These are phyloP conservation scores for Agrochola litura DNA, from an alignment of 2,888 invertebrate genomes.

Conservation along the genomic window DNA sequence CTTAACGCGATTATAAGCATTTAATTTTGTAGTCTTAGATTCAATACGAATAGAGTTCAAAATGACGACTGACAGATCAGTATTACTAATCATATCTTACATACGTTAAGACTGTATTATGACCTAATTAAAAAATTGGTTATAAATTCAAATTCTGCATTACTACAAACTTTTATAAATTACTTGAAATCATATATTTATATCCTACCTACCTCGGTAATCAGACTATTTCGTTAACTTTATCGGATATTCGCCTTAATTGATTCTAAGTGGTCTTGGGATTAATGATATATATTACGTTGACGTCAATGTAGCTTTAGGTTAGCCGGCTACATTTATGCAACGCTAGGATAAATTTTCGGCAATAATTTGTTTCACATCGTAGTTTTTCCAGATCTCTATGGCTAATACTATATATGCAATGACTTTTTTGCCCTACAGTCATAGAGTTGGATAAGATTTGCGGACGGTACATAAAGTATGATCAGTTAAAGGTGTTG, in stretches of 20 bases:
- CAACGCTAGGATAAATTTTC: not conserved
- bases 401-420: not conserved
- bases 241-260: slow-evolving; percentile 30
- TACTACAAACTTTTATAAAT: not conserved
- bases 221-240: slow-evolving; percentile 4
- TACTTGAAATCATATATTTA: not conserved
- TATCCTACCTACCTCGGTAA: slow-evolving; percentile 1
- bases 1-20: no score
- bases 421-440: not conserved
- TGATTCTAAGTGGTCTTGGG: slow-evolving; percentile 15
- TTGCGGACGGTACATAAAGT: no score
- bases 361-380: not conserved
- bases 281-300: not conserved
- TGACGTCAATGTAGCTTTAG: slow-evolving; percentile 14
- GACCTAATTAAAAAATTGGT: no score
- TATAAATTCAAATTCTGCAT: slow-evolving; percentile 4
- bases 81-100: no score
- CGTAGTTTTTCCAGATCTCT: not conserved
- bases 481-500: no score
- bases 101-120: no score
- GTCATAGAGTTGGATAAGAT: not conserved
- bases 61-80: no score
- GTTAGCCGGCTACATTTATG: not conserved
- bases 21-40: no score
- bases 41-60: no score